Conservation (phyloP, 2,797 vertebrate species). For the Lepus townsendii region DNA sequence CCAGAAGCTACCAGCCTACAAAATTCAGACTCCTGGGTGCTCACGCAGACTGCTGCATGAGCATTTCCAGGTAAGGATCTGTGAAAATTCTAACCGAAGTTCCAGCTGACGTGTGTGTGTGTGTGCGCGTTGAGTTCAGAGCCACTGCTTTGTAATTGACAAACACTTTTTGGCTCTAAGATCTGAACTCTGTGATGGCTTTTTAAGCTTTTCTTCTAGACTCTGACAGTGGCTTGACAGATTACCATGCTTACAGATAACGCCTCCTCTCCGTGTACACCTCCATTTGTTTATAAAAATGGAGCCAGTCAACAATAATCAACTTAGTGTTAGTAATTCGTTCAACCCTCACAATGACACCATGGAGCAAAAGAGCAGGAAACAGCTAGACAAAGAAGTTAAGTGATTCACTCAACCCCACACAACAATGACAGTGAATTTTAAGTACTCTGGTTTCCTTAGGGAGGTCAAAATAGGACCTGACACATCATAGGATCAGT, state of each 20-base stretch:
- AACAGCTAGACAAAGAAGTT: neutral
- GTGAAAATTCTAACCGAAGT: neutral
- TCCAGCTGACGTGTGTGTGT: neutral
- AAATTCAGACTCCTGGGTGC: neutral
- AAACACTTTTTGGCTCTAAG: neutral
- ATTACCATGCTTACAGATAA: neutral
- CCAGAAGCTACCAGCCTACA: neutral
- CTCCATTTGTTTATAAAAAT: neutral
- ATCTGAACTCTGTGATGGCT: neutral
- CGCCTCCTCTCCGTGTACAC: neutral
- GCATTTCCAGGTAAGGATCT: neutral
- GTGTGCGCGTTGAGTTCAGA: neutral
- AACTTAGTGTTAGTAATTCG: neutral
- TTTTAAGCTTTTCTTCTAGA: neutral
- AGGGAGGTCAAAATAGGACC: neutral
- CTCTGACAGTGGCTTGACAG: neutral
- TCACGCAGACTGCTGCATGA: neutral
- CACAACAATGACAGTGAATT: neutral
- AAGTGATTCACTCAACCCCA: neutral
- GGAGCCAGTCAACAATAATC: neutral
- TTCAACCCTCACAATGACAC: neutral
- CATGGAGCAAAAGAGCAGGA: neutral
- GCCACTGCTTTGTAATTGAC: neutral
- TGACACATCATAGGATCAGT: neutral
- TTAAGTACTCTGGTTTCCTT: slow-evolving; percentile 29